Percentiles rank a stretch among this genome's conserved stretches.
Conservation (phyloP, 2,888 invertebrate genomes). For the Calliopum simillimum region DNA sequence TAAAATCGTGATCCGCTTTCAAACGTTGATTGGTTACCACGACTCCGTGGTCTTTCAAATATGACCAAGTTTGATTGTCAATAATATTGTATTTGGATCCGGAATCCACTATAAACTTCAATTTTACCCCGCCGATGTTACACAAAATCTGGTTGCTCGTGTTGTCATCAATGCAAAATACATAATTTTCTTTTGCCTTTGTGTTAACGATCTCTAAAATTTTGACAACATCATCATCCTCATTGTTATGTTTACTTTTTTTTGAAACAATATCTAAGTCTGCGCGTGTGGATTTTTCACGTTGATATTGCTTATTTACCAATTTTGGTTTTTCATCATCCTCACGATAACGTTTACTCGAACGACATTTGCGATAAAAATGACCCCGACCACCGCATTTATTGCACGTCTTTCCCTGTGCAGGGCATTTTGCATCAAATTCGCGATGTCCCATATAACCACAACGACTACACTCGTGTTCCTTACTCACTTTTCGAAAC, state of each 20-base stretch:
- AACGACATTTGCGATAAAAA: neutral
- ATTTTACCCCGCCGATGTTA: neutral
- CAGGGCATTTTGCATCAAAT: slow-evolving; percentile 9
- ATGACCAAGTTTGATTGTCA: slow-evolving; percentile 24
- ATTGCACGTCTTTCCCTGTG: slow-evolving; percentile 9
- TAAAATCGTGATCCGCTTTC: slow-evolving; percentile 27
- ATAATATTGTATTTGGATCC: slow-evolving; percentile 30
- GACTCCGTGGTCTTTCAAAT: slow-evolving; percentile 20
- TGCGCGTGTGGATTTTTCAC: neutral
- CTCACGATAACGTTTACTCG: neutral
- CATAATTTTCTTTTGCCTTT: too few relatives aligned
- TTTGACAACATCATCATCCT: neutral
- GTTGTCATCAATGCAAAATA: slow-evolving; percentile 6
- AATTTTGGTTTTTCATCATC: too few relatives aligned
- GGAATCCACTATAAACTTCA: slow-evolving; percentile 14
- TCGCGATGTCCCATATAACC: slow-evolving; percentile 8
- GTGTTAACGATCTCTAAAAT: neutral
- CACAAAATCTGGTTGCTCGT: slow-evolving; percentile 1
- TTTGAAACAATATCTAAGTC: neutral
- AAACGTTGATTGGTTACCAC: slow-evolving; percentile 26
- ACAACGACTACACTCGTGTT: neutral
- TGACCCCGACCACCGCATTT: slow-evolving; percentile 17
- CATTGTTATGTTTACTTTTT: too few relatives aligned
- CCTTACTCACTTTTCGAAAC: neutral
- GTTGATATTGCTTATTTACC: too few relatives aligned